A percentile compares a stretch with the other conserved stretches of the same genome.
phyloP scores from a whole-genome alignment of 2,113 vertebrate species.

The Catagonus wagneri region DNA sequence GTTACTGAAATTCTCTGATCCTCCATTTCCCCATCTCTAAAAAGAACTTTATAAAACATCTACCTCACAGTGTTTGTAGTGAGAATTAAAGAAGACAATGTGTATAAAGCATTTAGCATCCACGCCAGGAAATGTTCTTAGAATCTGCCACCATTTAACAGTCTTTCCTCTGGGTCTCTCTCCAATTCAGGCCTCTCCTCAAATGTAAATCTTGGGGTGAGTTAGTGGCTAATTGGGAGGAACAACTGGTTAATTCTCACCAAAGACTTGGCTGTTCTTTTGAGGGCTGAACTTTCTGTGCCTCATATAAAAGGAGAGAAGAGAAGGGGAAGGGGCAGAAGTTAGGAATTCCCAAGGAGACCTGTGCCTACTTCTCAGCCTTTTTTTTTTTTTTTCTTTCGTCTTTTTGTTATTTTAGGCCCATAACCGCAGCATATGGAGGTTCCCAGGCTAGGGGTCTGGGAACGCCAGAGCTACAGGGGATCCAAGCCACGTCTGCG shows the following conservation, averaged over 20 bases:
- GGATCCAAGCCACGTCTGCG: no score
- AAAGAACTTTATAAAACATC: neutral
- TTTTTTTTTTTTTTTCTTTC: no score
- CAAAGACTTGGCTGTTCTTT: neutral
- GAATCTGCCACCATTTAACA: neutral
- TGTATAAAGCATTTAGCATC: neutral
- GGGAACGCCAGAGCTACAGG: no score
- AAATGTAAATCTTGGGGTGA: neutral
- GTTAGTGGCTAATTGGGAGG: neutral
- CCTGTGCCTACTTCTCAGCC: neutral
- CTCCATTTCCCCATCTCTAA: neutral
- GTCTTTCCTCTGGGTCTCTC: neutral
- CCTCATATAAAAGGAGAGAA: neutral
- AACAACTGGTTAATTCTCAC: neutral
- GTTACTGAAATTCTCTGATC: neutral
- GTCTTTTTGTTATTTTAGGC: no score
- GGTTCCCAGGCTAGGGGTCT: no score
- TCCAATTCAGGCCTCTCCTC: neutral
- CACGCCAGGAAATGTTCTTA: neutral
- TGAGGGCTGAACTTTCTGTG: neutral
- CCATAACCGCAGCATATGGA: no score
- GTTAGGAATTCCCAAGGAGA: no score
- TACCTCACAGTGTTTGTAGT: neutral
- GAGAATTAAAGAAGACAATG: neutral
- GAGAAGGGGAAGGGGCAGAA: neutral